These are phyloP conservation scores for Polypterus bichir DNA, from an alignment of 2,113 vertebrate species.

Conservation along the genomic window DNA sequence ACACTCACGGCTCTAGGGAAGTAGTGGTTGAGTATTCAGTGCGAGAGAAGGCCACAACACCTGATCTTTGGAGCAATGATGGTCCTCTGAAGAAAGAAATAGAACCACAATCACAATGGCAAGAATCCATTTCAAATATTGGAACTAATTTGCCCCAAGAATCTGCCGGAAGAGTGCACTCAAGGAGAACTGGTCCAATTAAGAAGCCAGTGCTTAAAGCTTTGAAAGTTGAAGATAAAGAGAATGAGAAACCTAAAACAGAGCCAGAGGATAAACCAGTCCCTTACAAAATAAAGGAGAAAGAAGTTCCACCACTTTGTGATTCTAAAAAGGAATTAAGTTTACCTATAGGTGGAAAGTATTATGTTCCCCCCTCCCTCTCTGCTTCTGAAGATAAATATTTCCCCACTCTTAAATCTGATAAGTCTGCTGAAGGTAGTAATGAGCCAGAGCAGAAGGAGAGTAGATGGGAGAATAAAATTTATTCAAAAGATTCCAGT, in stretches of 20 bases:
- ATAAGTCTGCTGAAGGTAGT: slow-evolving; percentile 38
- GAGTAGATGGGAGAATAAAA: slow-evolving; percentile 56
- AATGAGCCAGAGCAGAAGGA: slow-evolving; percentile 56
- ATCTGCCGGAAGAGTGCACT: slow-evolving; percentile 50
- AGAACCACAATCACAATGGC: slow-evolving; percentile 56
- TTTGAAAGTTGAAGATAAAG: slow-evolving; percentile 92
- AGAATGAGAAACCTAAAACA: slow-evolving; percentile 78
- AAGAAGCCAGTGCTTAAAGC: slow-evolving; percentile 95
- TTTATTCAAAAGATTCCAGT: slow-evolving; percentile 45
- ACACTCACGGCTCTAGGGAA: slow-evolving; percentile 34
- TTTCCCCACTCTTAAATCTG: slow-evolving; percentile 34
- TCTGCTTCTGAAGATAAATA: slow-evolving; percentile 49
- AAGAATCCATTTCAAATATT: slow-evolving; percentile 43
- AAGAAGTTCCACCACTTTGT: slow-evolving; percentile 46
- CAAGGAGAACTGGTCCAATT: slow-evolving; percentile 79
- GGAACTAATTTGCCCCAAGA: slow-evolving; percentile 58
- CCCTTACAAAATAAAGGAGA: slow-evolving; percentile 53
- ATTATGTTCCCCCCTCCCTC: slow-evolving; percentile 32
- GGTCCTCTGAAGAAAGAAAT: slow-evolving; percentile 46
- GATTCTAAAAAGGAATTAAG: slow-evolving; percentile 60
- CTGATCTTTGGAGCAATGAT: slow-evolving; percentile 71
- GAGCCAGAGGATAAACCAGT: slow-evolving; percentile 62
- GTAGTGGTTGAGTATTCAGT: slow-evolving; percentile 39
- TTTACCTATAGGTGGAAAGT: slow-evolving; percentile 34
- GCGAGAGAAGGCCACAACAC: slow-evolving; percentile 48